Percentiles rank a stretch among this genome's conserved stretches.
Conservation (phyloP, 2,113 vertebrate species). For the Sisor rabdophorus region DNA sequence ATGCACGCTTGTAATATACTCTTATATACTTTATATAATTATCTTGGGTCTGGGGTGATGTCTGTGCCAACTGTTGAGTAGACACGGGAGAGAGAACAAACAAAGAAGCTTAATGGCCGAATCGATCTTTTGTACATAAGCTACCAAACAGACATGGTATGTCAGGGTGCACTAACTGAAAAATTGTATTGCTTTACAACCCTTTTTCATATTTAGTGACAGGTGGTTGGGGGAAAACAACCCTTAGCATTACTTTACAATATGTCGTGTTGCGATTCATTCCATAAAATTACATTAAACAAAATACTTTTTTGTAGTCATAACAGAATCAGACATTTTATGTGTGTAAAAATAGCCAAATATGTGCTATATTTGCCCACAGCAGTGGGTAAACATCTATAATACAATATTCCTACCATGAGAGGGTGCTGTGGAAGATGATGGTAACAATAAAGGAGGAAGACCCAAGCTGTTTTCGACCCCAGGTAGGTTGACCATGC, state of each 20-base stretch:
- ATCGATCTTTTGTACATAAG: slow-evolving; percentile 33
- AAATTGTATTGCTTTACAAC: neutral
- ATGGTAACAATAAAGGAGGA: slow-evolving; percentile 86
- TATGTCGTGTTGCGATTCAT: neutral
- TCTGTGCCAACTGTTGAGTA: slow-evolving; percentile 40
- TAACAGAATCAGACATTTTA: neutral
- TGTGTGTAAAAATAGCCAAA: neutral
- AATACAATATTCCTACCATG: slow-evolving; percentile 70
- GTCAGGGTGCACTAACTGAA: neutral
- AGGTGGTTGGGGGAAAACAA: too few relatives aligned
- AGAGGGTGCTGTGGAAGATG: slow-evolving; percentile 81
- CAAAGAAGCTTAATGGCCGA: slow-evolving; percentile 26
- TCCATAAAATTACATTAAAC: neutral
- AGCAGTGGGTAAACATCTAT: neutral
- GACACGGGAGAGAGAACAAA: slow-evolving; percentile 10
- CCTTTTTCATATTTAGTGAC: neutral
- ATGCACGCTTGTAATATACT: slow-evolving; percentile 34
- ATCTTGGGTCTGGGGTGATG: slow-evolving; percentile 35
- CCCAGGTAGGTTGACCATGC: slow-evolving; percentile 87
- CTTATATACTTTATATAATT: slow-evolving; percentile 46
- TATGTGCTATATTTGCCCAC: neutral
- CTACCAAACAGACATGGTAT: slow-evolving; percentile 19
- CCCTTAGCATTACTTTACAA: too few relatives aligned
- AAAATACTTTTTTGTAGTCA: too few relatives aligned
- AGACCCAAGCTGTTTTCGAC: slow-evolving; percentile 84